Evolutionary conservation across 2,797 vertebrate genomes (phyloP).

Genomic region (Lateolabrax maculatus): DNA sequence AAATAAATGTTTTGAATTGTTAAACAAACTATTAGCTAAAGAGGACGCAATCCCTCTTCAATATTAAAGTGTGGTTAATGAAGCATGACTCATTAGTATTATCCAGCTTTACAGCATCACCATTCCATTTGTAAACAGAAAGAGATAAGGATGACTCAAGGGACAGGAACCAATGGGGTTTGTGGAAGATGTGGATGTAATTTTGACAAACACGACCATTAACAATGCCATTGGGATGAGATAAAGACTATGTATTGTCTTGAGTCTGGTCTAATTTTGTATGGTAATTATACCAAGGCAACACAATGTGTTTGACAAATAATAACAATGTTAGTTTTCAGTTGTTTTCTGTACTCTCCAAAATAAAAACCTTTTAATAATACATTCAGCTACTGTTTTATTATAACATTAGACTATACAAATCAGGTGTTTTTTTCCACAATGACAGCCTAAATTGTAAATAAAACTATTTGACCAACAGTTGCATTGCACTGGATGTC

Average conservation of each 20-base stretch:
- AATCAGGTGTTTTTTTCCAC: neutral
- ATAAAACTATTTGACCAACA: too few relatives aligned
- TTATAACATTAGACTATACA: neutral
- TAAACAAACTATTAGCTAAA: neutral
- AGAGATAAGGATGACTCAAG: conserved; percentile 38
- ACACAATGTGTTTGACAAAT: conserved; percentile 9
- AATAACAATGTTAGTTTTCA: conserved; percentile 2
- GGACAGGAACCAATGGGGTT: conserved; percentile 30
- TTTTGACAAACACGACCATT: conserved; percentile 30
- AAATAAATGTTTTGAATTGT: neutral
- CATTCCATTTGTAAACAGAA: conserved; percentile 31
- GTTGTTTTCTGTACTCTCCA: neutral
- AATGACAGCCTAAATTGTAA: neutral
- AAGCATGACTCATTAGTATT: conserved; percentile 32
- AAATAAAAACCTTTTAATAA: neutral
- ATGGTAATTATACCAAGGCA: conserved; percentile 15
- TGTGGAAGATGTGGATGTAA: conserved; percentile 33
- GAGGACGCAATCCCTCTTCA: neutral
- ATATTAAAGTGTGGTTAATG: conserved; percentile 10
- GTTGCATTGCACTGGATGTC: too few relatives aligned
- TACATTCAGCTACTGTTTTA: neutral
- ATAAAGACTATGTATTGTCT: conserved; percentile 14
- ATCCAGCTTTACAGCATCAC: conserved; percentile 29
- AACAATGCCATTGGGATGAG: conserved; percentile 26
- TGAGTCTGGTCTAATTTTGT: conserved; percentile 5